These are phyloP conservation scores for Podotricha telesiphe DNA, from an alignment of 2,888 invertebrate species.

Conservation along the genomic window DNA sequence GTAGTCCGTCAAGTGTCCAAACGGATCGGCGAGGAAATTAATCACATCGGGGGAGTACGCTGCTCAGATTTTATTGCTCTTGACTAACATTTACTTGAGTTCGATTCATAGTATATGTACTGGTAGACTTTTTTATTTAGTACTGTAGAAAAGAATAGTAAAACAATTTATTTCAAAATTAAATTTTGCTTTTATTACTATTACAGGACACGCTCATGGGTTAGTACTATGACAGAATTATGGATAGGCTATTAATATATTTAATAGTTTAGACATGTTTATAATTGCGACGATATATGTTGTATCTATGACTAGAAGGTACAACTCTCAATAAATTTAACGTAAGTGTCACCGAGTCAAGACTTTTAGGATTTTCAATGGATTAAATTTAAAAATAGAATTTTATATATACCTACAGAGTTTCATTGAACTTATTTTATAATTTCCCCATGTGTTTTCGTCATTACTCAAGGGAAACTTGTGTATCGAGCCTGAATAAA, in stretches of 20 bases:
- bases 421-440: slow-evolving; percentile 5
- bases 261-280: no score
- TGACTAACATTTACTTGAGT: slow-evolving; percentile 35
- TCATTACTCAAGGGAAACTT: slow-evolving; percentile 44
- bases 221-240: not conserved
- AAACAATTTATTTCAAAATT: not conserved
- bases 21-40: slow-evolving; percentile 47
- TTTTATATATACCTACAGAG: not conserved
- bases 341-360: no score
- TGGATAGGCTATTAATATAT: no score
- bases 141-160: not conserved
- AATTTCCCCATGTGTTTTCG: slow-evolving; percentile 35
- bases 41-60: slow-evolving; percentile 44
- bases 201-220: not conserved
- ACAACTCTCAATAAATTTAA: no score
- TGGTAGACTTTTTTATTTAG: not conserved
- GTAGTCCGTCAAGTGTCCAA: slow-evolving; percentile 49
- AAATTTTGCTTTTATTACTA: not conserved
- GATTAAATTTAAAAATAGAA: not conserved
- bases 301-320: no score
- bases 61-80: slow-evolving; percentile 38
- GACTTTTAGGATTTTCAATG: not conserved
- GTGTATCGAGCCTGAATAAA: slow-evolving; percentile 48
- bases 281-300: no score
- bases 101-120: slow-evolving; percentile 13